Conservation (phyloP, 2,797 vertebrate genomes). For the Sebastes nivosus region DNA sequence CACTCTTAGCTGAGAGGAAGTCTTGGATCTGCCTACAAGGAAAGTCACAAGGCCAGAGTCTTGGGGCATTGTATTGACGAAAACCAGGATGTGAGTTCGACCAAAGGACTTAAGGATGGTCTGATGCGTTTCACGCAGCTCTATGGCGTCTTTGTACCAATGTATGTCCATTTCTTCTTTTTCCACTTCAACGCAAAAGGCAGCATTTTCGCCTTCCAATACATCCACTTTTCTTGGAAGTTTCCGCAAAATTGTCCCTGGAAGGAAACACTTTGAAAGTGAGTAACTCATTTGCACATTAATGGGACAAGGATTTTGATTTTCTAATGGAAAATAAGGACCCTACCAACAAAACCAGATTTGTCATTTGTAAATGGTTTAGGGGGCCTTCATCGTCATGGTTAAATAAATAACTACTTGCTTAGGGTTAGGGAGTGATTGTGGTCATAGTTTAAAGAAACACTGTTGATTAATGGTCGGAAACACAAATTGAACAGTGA, state of each 20-base stretch:
- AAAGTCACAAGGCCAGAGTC: slow-evolving; percentile 93
- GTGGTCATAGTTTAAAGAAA: background rate
- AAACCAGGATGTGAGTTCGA: slow-evolving; percentile 94
- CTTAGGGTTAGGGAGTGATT: background rate
- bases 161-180: slow-evolving; percentile 89
- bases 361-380: background rate
- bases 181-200: slow-evolving; percentile 93
- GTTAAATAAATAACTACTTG: background rate
- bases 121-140: slow-evolving; percentile 86
- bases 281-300: background rate
- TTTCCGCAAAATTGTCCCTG: slow-evolving; percentile 92
- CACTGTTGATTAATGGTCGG: background rate
- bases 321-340: background rate
- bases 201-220: slow-evolving; percentile 95
- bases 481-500: background rate
- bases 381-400: background rate
- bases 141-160: slow-evolving; percentile 91
- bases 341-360: background rate
- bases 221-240: slow-evolving; percentile 96
- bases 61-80: slow-evolving; percentile 92
- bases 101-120: slow-evolving; percentile 95
- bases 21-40: slow-evolving; percentile 89
- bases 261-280: slow-evolving; percentile 8
- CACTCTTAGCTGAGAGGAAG: slow-evolving; percentile 92
- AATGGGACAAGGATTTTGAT: background rate